Conservation (phyloP, 2,113 vertebrate genomes). For the Siniperca knerii region DNA sequence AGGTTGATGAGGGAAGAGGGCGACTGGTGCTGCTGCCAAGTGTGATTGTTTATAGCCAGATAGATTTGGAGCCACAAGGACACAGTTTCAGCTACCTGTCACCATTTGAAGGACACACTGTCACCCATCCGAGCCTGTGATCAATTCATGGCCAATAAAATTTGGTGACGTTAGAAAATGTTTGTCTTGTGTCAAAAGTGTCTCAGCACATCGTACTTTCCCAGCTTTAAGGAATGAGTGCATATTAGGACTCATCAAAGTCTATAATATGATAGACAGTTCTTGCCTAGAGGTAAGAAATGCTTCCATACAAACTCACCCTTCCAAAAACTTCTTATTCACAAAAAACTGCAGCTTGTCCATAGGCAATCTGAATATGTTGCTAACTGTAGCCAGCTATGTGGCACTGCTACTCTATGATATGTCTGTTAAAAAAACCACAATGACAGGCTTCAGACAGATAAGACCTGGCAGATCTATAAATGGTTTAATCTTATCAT, state of each 20-base stretch:
- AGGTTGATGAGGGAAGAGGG: constrained; percentile 63
- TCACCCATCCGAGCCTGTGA: constrained; percentile 40
- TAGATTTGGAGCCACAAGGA: constrained; percentile 61
- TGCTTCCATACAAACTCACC: constrained; percentile 19
- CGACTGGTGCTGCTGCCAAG: constrained; percentile 63
- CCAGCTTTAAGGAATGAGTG: constrained; percentile 5
- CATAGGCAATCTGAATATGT: constrained; percentile 45
- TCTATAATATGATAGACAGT: constrained; percentile 5
- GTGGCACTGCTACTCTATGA: constrained; percentile 40
- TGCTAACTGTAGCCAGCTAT: constrained; percentile 40
- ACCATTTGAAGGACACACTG: constrained; percentile 22
- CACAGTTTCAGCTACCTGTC: constrained; percentile 61
- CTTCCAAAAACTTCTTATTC: constrained; percentile 27
- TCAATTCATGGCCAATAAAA: constrained; percentile 55
- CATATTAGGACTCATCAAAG: constrained; percentile 31
- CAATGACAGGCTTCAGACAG: constrained; percentile 13
- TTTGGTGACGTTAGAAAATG: constrained; percentile 40
- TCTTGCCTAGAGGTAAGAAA: constrained; percentile 28
- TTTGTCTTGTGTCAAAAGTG: constrained; percentile 47
- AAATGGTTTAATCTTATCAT: constrained; percentile 47
- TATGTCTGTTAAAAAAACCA: constrained; percentile 48
- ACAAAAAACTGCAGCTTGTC: constrained; percentile 42
- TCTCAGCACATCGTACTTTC: constrained; percentile 36
- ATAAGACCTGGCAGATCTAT: constrained; percentile 36
- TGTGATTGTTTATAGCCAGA: constrained; percentile 69